Evolutionary conservation across 2,113 vertebrate genomes (phyloP).

Genomic region (Terrapene triunguis): DNA sequence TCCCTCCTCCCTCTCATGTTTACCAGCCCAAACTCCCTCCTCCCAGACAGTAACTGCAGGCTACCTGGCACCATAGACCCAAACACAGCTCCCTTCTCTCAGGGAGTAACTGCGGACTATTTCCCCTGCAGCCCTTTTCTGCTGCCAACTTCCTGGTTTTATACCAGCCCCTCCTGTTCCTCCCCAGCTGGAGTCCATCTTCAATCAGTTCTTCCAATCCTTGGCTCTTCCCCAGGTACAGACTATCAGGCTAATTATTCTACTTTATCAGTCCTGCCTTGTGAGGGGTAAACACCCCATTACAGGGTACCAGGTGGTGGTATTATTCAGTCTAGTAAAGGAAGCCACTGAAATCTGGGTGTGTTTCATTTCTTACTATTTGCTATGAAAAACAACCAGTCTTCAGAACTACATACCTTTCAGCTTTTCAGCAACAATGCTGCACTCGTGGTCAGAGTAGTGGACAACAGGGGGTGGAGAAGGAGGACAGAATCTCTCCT

Average conservation of each 20-base stretch:
- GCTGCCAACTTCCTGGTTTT: background rate
- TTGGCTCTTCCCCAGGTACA: background rate
- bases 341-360: accelerated
- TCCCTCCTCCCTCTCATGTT: no score
- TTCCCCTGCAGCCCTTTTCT: background rate
- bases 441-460: conserved; percentile 95
- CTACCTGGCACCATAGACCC: background rate
- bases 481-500: conserved; percentile 89
- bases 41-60: background rate
- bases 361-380: accelerated
- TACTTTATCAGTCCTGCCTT: background rate
- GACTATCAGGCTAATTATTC: background rate
- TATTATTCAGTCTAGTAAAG: background rate
- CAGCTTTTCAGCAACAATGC: conserved; percentile 93
- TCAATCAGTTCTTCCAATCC: background rate
- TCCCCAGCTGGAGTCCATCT: background rate
- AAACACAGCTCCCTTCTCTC: background rate
- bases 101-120: no score
- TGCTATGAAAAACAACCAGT: accelerated
- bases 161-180: background rate
- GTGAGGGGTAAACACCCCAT: background rate
- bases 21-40: background rate
- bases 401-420: conserved; percentile 84
- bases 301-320: background rate
- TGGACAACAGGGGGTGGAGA: conserved; percentile 94